Conservation (phyloP, 2,113 vertebrate genomes). For the Rhineura floridana region DNA sequence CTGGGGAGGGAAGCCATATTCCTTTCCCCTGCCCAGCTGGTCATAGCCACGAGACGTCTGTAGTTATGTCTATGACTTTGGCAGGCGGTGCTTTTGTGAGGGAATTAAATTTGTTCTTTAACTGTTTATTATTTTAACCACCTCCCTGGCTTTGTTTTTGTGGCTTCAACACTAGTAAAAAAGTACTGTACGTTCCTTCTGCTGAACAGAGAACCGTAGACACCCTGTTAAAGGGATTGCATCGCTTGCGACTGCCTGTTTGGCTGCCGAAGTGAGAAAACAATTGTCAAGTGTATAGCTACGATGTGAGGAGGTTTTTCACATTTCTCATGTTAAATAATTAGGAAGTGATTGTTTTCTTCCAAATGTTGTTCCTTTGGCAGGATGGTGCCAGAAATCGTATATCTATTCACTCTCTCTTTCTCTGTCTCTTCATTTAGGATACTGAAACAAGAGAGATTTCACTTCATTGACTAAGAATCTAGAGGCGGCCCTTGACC, state of each 20-base stretch:
- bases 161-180: constrained; percentile 41
- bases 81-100: constrained; percentile 39
- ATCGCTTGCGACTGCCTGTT: constrained; percentile 40
- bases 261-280: constrained; percentile 45
- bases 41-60: neutral
- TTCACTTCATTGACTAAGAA: neutral
- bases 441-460: constrained; percentile 22
- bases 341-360: constrained; percentile 55
- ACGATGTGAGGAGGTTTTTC: constrained; percentile 41
- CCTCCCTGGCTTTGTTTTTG: constrained; percentile 33
- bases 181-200: constrained; percentile 50
- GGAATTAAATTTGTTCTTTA: constrained; percentile 50
- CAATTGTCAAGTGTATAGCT: constrained; percentile 46
- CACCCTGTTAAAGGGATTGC: constrained; percentile 52
- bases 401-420: neutral
- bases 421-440: neutral
- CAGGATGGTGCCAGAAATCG: constrained; percentile 38
- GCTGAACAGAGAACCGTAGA: constrained; percentile 36
- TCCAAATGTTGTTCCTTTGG: constrained; percentile 43
- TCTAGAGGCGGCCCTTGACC: neutral
- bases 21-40: neutral
- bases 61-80: constrained; percentile 24
- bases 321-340: constrained; percentile 55
- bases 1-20: constrained; percentile 1
- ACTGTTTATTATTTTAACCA: constrained; percentile 59